These are phyloP conservation scores for Pantelozetes paolii DNA, from an alignment of 2,888 invertebrate genomes.

Conservation along the genomic window DNA sequence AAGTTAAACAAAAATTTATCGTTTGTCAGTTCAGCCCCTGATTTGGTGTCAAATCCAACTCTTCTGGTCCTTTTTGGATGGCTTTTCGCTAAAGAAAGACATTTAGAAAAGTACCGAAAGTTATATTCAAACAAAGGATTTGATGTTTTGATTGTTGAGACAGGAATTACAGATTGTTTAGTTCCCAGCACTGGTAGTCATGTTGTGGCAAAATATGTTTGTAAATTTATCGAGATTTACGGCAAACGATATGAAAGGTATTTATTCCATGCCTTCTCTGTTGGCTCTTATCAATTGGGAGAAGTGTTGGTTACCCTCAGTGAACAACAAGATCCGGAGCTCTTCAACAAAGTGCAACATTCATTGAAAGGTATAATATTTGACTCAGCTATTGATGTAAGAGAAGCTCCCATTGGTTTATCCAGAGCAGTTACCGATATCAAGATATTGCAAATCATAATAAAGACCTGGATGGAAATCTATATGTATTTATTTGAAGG, in stretches of 20 bases:
- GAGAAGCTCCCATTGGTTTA: constrained; percentile 58
- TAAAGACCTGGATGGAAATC: constrained; percentile 54
- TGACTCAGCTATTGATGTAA: constrained; percentile 70
- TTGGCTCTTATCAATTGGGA: constrained; percentile 82
- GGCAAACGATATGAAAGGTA: constrained; percentile 61
- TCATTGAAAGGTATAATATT: constrained; percentile 63
- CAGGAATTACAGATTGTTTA: constrained; percentile 76
- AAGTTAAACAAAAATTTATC: too few relatives aligned
- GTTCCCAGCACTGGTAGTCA: constrained; percentile 80
- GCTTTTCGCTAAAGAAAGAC: constrained; percentile 76
- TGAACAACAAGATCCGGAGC: background rate
- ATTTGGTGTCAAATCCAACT: constrained; percentile 53
- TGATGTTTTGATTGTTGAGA: constrained; percentile 72
- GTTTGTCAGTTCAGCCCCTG: too few relatives aligned
- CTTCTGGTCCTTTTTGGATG: constrained; percentile 77
- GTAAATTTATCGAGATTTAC: constrained; percentile 67
- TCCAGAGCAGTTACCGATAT: constrained; percentile 58
- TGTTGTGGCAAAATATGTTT: constrained; percentile 67
- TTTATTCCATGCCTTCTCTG: constrained; percentile 81
- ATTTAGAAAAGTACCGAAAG: constrained; percentile 75
- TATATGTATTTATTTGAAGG: constrained; percentile 78
- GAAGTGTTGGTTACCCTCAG: constrained; percentile 62
- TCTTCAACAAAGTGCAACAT: background rate
- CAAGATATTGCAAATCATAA: constrained; percentile 53
- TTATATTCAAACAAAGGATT: constrained; percentile 78